Evolutionary conservation across 1,140 invertebrate species (phyloP), one percentile per base, ranked within the genome.

Genomic region (Bombus vancouverensis): DNA sequence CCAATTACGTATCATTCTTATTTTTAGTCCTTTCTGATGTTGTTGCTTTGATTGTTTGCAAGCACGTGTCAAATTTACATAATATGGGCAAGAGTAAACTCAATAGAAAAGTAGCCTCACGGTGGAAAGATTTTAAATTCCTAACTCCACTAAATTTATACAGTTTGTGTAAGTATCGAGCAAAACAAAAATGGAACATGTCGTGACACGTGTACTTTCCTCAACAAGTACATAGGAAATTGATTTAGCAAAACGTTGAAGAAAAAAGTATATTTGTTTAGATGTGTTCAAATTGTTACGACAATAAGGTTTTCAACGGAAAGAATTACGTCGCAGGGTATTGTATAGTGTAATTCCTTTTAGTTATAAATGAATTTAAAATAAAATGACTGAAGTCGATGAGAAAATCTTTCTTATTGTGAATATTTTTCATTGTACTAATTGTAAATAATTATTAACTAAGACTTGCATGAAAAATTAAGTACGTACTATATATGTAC

Each of bases 131-230:
- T 32, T 68, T 3, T 3, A 65, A 68, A 53, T 1, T 76, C 28
- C 5, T 70, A 32, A 70, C 15, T 42, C 9, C 12, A 39, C 34
- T 62, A 32, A 39, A 42, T 28, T 1, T 83, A 10, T 77, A 68
- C 28, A 70, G 73, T 32, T 9, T 53, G 5, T 25, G 81, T 83
- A 68, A 83, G 81, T 83, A 53, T 22, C 9, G 3, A 37, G 37
- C 1, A 25, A 9, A 39, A 71, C 9, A 12, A 6, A 3, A 39
- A 28, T 15, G 42, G 28, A 72, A 25, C 34, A 10, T 37, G 10
- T 37, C 22, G 1, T 18, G 66, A 25, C 34, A 68, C 65, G 32
- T 68, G 65, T 34, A 68, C 9, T 22, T 34, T 18, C 5, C 15
- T 66, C 13, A 65, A 65, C 5, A n/a, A 15, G 4, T 65, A 15